Conservation (phyloP, 2,113 vertebrate genomes). For the Pitta sordida region DNA sequence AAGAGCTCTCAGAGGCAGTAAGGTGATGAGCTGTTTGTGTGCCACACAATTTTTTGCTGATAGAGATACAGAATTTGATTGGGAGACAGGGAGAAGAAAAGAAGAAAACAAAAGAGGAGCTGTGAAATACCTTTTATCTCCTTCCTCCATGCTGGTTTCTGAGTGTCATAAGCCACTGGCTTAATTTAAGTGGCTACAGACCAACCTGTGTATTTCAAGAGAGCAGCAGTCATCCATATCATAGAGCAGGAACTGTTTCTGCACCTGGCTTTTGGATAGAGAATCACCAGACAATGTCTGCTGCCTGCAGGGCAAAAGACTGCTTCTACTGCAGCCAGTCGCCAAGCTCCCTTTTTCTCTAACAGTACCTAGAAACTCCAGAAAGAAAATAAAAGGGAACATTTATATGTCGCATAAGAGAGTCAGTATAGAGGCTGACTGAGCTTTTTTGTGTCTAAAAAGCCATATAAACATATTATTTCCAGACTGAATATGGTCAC, state of each 20-base stretch:
- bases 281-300: neutral
- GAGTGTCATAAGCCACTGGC: neutral
- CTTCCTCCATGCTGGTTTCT: neutral
- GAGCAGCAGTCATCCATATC: neutral
- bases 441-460: neutral
- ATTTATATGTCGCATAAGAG: neutral
- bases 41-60: neutral
- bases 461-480: neutral
- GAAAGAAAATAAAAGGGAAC: neutral
- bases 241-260: neutral
- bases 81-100: neutral
- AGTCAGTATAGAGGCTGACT: neutral
- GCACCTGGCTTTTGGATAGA: neutral
- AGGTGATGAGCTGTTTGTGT: neutral
- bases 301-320: slow-evolving; percentile 2
- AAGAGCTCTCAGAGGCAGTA: neutral
- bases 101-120: neutral
- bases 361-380: neutral
- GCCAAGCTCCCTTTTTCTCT: neutral
- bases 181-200: neutral
- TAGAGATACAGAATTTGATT: neutral
- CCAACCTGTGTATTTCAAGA: neutral
- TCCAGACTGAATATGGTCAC: neutral
- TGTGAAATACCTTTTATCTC: neutral
- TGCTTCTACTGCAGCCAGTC: neutral